phyloP scores from a whole-genome alignment of 2,888 invertebrate species.

The Meta bourneti region DNA sequence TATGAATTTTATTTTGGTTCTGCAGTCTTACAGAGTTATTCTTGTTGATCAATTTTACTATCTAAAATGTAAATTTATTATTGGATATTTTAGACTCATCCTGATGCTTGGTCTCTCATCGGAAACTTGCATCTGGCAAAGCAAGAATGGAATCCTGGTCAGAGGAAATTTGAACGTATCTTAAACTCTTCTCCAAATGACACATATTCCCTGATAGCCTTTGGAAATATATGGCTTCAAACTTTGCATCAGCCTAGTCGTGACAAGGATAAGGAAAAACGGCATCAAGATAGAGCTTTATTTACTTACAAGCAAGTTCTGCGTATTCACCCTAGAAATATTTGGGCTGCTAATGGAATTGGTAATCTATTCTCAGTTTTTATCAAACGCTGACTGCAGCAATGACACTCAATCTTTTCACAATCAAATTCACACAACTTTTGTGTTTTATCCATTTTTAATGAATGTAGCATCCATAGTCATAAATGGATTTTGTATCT shows the following conservation, averaged over 20 bases:
- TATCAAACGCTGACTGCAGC: too few species aligned
- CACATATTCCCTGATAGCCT: conserved; percentile 96
- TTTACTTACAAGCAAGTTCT: conserved; percentile 95
- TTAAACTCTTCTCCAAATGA: conserved; percentile 91
- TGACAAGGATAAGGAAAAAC: conserved; percentile 96
- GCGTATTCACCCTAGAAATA: conserved; percentile 94
- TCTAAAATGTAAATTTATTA: not conserved
- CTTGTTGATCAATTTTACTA: too few species aligned
- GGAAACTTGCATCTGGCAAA: conserved; percentile 99
- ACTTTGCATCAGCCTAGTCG: conserved; percentile 95
- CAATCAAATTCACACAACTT: too few species aligned
- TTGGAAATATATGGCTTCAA: conserved; percentile 99
- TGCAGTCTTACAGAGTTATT: too few species aligned
- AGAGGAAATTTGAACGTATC: conserved; percentile 99
- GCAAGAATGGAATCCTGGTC: conserved; percentile 98
- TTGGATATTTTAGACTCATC: conserved; percentile 87
- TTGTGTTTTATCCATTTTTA: too few species aligned
- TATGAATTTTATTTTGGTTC: too few species aligned
- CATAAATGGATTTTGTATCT: too few species aligned
- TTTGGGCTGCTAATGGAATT: conserved; percentile 99
- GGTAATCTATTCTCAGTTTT: conserved; percentile 84
- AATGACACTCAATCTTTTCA: too few species aligned
- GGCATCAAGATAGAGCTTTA: conserved; percentile 96
- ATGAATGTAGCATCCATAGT: too few species aligned
- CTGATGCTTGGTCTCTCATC: conserved; percentile 98